These are phyloP conservation scores for Anastrepha ludens DNA, from an alignment of 1,140 invertebrate genomes.

Conservation along the genomic window DNA sequence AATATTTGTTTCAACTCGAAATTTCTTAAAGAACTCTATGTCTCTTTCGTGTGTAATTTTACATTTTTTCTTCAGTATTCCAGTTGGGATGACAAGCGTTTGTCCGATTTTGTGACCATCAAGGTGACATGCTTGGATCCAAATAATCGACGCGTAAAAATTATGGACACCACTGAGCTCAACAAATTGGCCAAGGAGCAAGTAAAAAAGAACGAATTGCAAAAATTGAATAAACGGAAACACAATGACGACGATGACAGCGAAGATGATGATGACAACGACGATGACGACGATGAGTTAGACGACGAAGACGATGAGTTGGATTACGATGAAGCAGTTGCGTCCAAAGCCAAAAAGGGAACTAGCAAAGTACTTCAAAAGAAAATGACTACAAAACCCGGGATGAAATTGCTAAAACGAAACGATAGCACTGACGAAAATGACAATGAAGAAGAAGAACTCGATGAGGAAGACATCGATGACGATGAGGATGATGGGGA, in stretches of 20 bases:
- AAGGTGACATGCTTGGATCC: slow-evolving; percentile 69
- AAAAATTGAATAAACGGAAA: slow-evolving; percentile 21
- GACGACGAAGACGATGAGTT: slow-evolving; percentile 56
- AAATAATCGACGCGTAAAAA: slow-evolving; percentile 67
- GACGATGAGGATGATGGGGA: slow-evolving; percentile 55
- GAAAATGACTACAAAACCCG: background rate
- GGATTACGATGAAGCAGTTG: slow-evolving; percentile 14
- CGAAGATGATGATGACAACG: slow-evolving; percentile 55
- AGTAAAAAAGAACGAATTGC: slow-evolving; percentile 54
- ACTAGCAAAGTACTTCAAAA: background rate
- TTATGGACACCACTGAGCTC: slow-evolving; percentile 63
- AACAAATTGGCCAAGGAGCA: slow-evolving; percentile 61
- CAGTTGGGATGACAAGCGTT: slow-evolving; percentile 71
- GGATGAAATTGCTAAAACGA: slow-evolving; percentile 48
- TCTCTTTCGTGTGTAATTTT: too few species aligned
- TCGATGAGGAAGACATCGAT: slow-evolving; percentile 44
- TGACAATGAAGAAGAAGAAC: slow-evolving; percentile 56
- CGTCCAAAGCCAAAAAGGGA: slow-evolving; percentile 4
- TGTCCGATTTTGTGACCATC: slow-evolving; percentile 65
- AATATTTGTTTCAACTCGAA: too few species aligned
- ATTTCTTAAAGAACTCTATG: too few species aligned
- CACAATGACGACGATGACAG: slow-evolving; percentile 57
- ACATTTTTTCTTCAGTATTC: slow-evolving; percentile 63
- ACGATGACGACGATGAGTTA: slow-evolving; percentile 50
- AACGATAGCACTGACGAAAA: slow-evolving; percentile 54